A percentile compares a stretch with the other conserved stretches of the same genome.
Evolutionary conservation across 2,797 vertebrate species (phyloP).

Genomic region (Alfaro cultratus): DNA sequence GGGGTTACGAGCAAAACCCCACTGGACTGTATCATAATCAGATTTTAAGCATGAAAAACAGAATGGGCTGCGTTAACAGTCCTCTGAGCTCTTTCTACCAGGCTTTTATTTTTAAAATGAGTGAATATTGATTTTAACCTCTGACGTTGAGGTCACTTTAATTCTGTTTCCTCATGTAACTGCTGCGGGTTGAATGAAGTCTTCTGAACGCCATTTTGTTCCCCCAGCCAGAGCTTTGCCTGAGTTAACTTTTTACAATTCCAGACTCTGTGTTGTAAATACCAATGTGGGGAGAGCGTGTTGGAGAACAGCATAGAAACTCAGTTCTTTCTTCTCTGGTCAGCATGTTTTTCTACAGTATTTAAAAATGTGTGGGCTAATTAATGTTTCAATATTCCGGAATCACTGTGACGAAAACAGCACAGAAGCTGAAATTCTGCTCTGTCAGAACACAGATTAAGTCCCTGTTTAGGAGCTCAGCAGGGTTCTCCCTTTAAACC

Average conservation of each 20-base stretch:
- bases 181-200: background rate
- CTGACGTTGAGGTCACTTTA: background rate
- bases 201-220: background rate
- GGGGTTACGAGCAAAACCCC: background rate
- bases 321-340: too few relatives aligned
- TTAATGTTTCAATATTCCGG: background rate
- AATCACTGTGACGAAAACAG: too few relatives aligned
- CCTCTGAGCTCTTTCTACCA: background rate
- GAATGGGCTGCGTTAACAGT: background rate
- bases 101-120: background rate
- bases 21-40: background rate
- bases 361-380: background rate
- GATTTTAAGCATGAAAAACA: background rate
- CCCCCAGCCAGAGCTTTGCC: background rate
- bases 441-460: background rate
- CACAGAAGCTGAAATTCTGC: background rate
- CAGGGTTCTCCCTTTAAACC: background rate
- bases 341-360: too few relatives aligned
- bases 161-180: too few relatives aligned
- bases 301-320: too few relatives aligned
- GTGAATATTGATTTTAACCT: too few relatives aligned
- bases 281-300: too few relatives aligned
- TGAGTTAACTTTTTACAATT: background rate
- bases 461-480: background rate
- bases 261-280: background rate